phyloP scores from a whole-genome alignment of 2,113 vertebrate species.

The Anhinga anhinga region DNA sequence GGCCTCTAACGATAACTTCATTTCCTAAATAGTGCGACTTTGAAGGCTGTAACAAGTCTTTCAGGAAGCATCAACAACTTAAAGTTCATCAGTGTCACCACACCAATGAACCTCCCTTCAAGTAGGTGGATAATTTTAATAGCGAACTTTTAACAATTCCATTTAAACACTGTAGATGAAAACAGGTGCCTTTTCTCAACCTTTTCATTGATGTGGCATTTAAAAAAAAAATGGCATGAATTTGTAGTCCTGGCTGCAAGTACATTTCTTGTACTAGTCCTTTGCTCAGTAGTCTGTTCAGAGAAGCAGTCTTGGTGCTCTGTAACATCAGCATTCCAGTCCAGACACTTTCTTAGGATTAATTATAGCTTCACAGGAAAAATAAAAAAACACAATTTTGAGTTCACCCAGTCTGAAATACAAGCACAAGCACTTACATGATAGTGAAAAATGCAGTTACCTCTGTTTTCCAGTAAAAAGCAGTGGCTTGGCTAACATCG shows the following conservation, averaged over 20 bases:
- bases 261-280: background rate
- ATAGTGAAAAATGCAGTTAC: background rate
- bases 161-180: background rate
- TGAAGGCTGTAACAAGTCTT: slow-evolving; percentile 80
- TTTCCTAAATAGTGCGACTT: slow-evolving; percentile 79
- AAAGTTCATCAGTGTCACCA: slow-evolving; percentile 85
- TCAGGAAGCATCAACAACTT: slow-evolving; percentile 88
- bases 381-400: background rate
- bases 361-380: background rate
- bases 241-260: background rate
- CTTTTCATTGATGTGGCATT: background rate
- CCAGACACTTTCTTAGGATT: background rate
- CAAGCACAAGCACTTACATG: background rate
- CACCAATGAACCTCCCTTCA: slow-evolving; percentile 76
- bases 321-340: background rate
- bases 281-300: background rate
- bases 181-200: background rate
- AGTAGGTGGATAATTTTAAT: slow-evolving; percentile 73
- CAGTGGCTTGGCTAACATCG: background rate
- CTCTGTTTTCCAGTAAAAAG: background rate
- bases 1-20: slow-evolving; percentile 3
- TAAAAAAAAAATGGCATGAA: background rate
- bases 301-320: background rate
- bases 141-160: background rate
- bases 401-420: background rate